Conservation (phyloP, 1,140 invertebrate genomes). For the Periplaneta americana region DNA sequence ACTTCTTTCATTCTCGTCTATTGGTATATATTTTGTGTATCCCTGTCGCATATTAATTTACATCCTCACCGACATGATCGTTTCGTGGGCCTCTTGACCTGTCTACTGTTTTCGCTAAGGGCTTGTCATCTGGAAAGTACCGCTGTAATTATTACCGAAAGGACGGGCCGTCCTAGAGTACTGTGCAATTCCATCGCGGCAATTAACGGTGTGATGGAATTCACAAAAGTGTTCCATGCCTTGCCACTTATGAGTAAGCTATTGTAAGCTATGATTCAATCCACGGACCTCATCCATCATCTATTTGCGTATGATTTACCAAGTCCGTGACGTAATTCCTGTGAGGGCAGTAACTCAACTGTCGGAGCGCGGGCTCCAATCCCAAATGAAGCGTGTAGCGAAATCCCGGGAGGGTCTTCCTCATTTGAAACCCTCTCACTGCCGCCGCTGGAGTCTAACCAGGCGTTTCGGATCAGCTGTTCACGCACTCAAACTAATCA, state of each 20-base stretch:
- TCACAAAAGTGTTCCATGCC: neutral
- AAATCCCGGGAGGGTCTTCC: neutral
- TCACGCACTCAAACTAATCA: neutral
- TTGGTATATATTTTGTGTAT: no score
- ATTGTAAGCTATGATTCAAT: neutral
- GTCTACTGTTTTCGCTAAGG: no score
- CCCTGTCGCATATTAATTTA: no score
- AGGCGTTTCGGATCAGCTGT: neutral
- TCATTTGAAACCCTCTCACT: neutral
- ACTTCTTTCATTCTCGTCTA: no score
- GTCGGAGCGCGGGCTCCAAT: neutral
- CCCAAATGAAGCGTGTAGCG: neutral
- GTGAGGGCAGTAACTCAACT: neutral
- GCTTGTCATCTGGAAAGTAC: neutral
- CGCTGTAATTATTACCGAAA: neutral
- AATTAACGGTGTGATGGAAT: neutral
- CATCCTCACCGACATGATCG: no score
- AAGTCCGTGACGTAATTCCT: neutral
- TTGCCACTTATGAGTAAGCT: neutral
- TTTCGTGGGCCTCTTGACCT: no score
- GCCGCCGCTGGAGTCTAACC: neutral
- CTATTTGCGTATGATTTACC: neutral
- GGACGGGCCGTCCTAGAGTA: neutral
- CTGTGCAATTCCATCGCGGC: neutral
- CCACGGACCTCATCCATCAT: neutral